Percentiles rank a stretch among this genome's conserved stretches.
Conservation (phyloP, 2,797 vertebrate genomes). For the Podarcis siculus region DNA sequence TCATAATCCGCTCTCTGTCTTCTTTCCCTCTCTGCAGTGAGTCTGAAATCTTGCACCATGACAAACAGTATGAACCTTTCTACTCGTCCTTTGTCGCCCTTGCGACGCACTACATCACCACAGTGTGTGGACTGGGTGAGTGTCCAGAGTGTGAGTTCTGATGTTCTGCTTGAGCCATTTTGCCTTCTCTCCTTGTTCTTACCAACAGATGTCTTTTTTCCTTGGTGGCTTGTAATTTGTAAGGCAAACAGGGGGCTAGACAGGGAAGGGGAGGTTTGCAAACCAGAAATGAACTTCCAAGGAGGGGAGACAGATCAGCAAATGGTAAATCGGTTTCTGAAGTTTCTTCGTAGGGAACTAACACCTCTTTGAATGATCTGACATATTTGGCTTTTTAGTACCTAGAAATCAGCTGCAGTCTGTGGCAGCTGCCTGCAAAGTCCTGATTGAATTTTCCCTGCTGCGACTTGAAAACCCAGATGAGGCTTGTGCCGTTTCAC, state of each 20-base stretch:
- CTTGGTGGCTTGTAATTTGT: not conserved
- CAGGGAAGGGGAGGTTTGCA: not conserved
- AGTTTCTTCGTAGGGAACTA: too few relatives aligned
- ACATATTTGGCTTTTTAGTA: conserved; percentile 79
- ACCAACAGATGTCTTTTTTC: not conserved
- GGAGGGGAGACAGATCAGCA: not conserved
- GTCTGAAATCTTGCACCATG: conserved; percentile 96
- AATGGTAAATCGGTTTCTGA: not conserved
- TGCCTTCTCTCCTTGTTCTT: not conserved
- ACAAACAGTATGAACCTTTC: conserved; percentile 99
- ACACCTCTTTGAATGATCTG: not conserved
- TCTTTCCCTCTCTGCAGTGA: conserved; percentile 84
- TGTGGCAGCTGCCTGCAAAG: conserved; percentile 96
- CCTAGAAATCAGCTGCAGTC: conserved; percentile 96
- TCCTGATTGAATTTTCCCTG: conserved; percentile 96
- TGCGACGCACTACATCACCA: conserved; percentile 99
- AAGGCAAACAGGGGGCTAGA: not conserved
- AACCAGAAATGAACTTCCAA: not conserved
- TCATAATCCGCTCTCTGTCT: conserved; percentile 19
- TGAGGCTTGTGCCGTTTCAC: conserved; percentile 98
- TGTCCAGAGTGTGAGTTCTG: conserved; percentile 51
- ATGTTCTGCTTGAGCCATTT: not conserved
- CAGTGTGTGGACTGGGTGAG: conserved; percentile 96
- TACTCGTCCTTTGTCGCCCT: conserved; percentile 99
- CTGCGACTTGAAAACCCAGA: conserved; percentile 97